phyloP scores from a whole-genome alignment of 2,113 vertebrate genomes.

The Todiramphus saurophagus region DNA sequence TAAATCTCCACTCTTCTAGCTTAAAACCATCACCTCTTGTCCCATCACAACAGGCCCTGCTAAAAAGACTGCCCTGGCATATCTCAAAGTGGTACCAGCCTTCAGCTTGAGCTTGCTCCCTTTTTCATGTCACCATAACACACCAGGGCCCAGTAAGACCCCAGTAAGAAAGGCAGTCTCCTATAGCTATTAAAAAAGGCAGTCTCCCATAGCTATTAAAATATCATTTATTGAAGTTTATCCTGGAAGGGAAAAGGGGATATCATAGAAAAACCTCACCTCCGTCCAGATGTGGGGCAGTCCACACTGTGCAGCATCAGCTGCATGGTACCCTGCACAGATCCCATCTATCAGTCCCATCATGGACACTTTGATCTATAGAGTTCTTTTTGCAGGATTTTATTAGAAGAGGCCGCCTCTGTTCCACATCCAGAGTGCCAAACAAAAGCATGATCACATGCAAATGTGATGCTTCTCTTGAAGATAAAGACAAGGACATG shows the following conservation, averaged over 20 bases:
- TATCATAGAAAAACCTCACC: neutral
- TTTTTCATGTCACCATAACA: neutral
- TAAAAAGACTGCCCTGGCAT: neutral
- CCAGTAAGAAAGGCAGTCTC: neutral
- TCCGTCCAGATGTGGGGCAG: fast-evolving
- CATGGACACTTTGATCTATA: neutral
- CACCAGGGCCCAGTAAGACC: neutral
- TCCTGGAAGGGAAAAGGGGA: neutral
- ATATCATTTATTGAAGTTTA: neutral
- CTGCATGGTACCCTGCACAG: neutral
- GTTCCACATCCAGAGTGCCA: neutral
- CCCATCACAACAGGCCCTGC: neutral
- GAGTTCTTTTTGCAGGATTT: neutral
- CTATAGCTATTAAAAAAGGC: neutral
- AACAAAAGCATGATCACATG: neutral
- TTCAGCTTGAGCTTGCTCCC: neutral
- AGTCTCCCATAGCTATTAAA: neutral
- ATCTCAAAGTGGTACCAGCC: neutral
- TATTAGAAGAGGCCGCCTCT: neutral
- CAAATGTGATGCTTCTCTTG: fast-evolving
- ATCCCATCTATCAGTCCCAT: neutral
- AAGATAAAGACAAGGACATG: neutral
- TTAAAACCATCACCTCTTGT: neutral
- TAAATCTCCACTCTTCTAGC: neutral
- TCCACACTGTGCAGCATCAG: fast-evolving